These are phyloP conservation scores for Phataginus tetradactyla DNA, from an alignment of 2,797 vertebrate genomes.

Conservation along the genomic window DNA sequence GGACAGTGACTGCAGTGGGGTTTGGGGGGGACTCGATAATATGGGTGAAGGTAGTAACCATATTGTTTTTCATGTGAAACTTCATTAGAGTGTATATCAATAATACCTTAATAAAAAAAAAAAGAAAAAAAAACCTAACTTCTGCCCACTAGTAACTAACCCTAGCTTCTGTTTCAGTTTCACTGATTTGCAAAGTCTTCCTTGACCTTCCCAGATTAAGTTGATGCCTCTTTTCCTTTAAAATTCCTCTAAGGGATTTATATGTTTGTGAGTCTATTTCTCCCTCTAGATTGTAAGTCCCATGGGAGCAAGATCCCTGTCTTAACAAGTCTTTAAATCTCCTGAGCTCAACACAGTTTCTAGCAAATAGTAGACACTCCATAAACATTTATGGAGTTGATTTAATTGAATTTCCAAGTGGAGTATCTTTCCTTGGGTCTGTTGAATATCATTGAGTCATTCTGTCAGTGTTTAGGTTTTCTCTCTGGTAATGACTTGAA, in stretches of 20 bases:
- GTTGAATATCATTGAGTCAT: constrained; percentile 11
- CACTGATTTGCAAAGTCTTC: background rate
- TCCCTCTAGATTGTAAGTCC: background rate
- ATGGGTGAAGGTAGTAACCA: no score
- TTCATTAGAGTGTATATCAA: no score
- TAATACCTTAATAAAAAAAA: no score
- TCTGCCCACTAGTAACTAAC: background rate
- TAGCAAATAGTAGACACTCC: constrained; percentile 5
- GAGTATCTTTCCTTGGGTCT: background rate
- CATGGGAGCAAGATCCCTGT: background rate
- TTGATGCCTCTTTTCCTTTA: background rate
- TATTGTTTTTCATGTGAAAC: no score
- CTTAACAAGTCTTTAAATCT: constrained; percentile 31
- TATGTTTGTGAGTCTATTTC: background rate
- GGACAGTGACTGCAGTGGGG: no score
- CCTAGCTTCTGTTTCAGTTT: background rate
- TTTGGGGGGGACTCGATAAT: no score
- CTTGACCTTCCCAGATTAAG: background rate
- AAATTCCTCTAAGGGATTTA: background rate
- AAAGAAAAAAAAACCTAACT: no score
- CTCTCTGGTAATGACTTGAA: background rate
- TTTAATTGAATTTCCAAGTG: constrained; percentile 17
- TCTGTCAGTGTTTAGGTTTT: background rate
- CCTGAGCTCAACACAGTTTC: background rate
- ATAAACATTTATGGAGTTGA: background rate